A percentile compares a stretch with the other conserved stretches of the same genome.
phyloP scores from a whole-genome alignment of 1,140 invertebrate genomes.

The Pantala flavescens region DNA sequence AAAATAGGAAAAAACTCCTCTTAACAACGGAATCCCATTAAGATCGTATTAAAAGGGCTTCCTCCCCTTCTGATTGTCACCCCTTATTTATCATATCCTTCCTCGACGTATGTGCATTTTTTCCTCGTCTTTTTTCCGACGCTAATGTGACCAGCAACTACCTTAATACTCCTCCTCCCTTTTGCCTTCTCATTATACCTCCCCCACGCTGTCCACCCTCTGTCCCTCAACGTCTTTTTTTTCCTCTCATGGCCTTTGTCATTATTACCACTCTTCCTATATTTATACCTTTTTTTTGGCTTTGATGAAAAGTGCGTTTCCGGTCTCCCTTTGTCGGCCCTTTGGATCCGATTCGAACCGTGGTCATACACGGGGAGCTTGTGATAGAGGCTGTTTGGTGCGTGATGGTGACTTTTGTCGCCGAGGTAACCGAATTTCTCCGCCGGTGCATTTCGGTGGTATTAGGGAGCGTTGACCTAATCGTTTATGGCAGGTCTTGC shows the following conservation, averaged over 20 bases:
- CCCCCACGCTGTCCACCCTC: not conserved
- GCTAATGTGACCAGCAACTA: not conserved
- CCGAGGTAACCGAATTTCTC: too few relatives aligned
- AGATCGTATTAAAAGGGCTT: conserved; percentile 2
- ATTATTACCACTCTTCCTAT: not conserved
- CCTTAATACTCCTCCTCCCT: not conserved
- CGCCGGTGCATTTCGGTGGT: too few relatives aligned
- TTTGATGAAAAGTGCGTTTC: not conserved
- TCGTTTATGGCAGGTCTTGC: too few relatives aligned
- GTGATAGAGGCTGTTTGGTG: too few relatives aligned
- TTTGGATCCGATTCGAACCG: too few relatives aligned
- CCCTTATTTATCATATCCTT: not conserved
- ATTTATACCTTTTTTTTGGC: not conserved
- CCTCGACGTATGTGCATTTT: not conserved
- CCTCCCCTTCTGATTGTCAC: not conserved
- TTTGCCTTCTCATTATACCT: not conserved
- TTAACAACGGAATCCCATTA: conserved; percentile 5
- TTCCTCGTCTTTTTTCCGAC: not conserved
- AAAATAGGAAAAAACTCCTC: not conserved
- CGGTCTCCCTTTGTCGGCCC: not conserved
- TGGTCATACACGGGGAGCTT: too few relatives aligned
- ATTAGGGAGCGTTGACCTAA: too few relatives aligned
- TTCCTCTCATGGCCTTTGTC: not conserved
- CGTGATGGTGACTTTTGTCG: too few relatives aligned
- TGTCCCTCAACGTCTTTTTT: not conserved